Conservation (phyloP, 2,113 vertebrate species). For the Glaucidium brasilianum region DNA sequence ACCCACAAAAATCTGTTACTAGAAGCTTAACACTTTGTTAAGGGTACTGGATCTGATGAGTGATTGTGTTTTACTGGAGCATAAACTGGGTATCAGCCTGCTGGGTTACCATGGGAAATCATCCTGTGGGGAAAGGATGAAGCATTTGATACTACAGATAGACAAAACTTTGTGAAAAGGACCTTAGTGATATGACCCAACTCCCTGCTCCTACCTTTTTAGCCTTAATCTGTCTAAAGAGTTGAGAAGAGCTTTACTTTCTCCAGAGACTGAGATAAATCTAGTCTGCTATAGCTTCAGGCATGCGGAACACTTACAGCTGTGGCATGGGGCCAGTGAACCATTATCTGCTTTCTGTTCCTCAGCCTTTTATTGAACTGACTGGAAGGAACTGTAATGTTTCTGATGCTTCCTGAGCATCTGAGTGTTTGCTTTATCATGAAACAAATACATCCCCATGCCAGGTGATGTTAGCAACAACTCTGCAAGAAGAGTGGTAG, state of each 20-base stretch:
- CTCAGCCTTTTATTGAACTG: background rate
- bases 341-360: background rate
- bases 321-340: background rate
- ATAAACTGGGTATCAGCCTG: background rate
- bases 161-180: background rate
- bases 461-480: background rate
- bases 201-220: background rate
- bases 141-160: background rate
- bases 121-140: background rate
- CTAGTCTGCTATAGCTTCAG: background rate
- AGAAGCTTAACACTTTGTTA: background rate
- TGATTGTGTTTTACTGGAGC: background rate
- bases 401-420: background rate
- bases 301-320: background rate
- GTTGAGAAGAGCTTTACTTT: background rate
- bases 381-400: rapidly evolving
- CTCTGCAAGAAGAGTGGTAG: background rate
- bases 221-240: background rate
- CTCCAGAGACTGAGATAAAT: background rate
- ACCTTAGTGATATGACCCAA: background rate
- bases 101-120: background rate
- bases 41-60: background rate
- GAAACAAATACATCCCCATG: background rate
- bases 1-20: background rate
- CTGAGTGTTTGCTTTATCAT: background rate